Conservation (phyloP, 2,797 vertebrate genomes). For the Sternotherus odoratus region DNA sequence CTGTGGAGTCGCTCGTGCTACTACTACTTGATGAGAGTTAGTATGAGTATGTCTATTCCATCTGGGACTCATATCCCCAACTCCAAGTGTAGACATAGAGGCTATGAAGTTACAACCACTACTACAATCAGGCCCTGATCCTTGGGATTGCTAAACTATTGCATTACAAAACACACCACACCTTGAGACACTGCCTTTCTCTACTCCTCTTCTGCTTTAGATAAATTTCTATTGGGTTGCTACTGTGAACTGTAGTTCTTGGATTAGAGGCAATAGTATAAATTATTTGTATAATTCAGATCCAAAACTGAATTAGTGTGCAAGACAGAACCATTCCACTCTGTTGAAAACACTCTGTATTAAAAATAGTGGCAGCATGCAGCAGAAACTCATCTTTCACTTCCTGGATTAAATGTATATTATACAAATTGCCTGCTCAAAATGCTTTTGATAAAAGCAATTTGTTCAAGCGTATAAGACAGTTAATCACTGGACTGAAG, state of each 20-base stretch:
- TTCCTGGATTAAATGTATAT: background rate
- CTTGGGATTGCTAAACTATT: background rate
- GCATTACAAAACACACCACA: background rate
- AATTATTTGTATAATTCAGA: conserved; percentile 1
- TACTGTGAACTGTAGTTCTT: background rate
- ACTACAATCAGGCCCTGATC: background rate
- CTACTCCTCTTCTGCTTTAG: background rate
- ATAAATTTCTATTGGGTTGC: background rate
- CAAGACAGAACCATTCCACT: background rate
- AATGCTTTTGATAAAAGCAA: background rate
- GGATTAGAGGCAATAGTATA: background rate
- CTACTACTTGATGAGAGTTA: background rate
- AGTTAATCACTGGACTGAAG: background rate
- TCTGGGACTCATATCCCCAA: background rate
- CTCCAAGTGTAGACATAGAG: background rate
- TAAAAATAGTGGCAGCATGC: background rate
- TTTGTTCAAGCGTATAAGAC: background rate
- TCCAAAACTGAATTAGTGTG: background rate
- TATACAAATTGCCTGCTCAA: background rate
- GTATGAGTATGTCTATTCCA: background rate
- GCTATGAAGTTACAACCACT: background rate
- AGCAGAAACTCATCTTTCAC: background rate
- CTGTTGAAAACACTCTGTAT: background rate
- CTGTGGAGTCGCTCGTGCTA: background rate
- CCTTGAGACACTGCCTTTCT: background rate